Evolutionary conservation across 1,140 invertebrate species (phyloP).

Genomic region (Geopemphigus sp.): DNA sequence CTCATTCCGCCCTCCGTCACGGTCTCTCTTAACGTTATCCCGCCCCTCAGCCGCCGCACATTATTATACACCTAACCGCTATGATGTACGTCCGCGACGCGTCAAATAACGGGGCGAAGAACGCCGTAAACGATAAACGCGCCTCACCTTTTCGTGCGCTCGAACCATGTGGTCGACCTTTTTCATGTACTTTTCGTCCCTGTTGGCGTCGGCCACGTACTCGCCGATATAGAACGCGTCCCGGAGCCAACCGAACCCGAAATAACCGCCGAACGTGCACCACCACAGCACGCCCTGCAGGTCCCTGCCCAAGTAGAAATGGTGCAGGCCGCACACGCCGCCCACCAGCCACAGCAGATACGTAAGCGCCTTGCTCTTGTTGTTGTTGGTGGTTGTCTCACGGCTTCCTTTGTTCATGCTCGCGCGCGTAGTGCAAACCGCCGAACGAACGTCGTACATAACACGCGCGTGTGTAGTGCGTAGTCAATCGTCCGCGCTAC

Average conservation of each 20-base stretch:
- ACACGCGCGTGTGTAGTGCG: too few species aligned
- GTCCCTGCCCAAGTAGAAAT: conserved; percentile 84
- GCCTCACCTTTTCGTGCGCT: conserved; percentile 64
- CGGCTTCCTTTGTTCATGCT: neutral
- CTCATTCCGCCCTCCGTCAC: neutral
- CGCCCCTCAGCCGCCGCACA: too few species aligned
- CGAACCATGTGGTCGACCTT: conserved; percentile 66
- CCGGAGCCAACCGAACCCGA: conserved; percentile 79
- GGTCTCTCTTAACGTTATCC: too few species aligned
- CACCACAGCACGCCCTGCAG: conserved; percentile 88
- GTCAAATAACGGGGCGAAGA: too few species aligned
- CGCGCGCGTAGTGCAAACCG: too few species aligned
- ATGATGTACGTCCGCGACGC: too few species aligned
- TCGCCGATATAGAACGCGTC: conserved; percentile 82
- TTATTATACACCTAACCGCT: too few species aligned
- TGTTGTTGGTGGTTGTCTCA: conserved; percentile 54
- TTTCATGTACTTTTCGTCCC: conserved; percentile 68
- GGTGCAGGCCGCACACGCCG: conserved; percentile 84
- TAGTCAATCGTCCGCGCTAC: too few species aligned
- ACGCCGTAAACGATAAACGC: neutral
- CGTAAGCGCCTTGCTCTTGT: conserved; percentile 70
- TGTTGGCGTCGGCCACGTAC: conserved; percentile 85
- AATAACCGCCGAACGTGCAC: conserved; percentile 80
- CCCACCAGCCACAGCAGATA: conserved; percentile 85
- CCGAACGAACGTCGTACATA: too few species aligned